These are phyloP conservation scores for Drosophila formosana DNA, from an alignment of 2,888 invertebrate species.

Conservation along the genomic window DNA sequence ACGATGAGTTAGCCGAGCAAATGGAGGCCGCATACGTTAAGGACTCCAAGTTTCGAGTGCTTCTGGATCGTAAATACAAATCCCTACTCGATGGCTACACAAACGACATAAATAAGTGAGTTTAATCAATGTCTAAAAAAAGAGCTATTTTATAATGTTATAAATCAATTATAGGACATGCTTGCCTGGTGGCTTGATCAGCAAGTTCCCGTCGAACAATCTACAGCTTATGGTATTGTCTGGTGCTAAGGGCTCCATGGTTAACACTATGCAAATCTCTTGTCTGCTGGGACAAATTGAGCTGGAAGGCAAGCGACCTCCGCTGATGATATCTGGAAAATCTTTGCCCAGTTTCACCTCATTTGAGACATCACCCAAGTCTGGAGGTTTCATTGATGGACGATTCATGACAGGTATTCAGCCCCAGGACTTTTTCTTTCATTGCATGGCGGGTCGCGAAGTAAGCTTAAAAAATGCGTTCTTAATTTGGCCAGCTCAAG, in stretches of 20 bases:
- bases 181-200: conserved; percentile 93
- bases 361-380: conserved; percentile 94
- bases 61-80: conserved; percentile 94
- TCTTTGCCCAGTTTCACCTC: conserved; percentile 96
- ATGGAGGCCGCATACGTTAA: conserved; percentile 90
- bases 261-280: conserved; percentile 99
- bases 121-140: not conserved
- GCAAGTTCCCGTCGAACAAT: conserved; percentile 96
- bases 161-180: conserved; percentile 87
- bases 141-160: not conserved
- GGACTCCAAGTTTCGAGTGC: conserved; percentile 91
- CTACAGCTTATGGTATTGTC: conserved; percentile 99
- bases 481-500: not conserved
- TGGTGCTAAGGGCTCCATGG: conserved; percentile 99
- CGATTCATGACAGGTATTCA: conserved; percentile 99
- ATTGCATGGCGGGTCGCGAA: conserved; percentile 99
- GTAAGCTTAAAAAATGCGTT: conserved; percentile 84
- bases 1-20: conserved; percentile 88
- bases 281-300: conserved; percentile 99
- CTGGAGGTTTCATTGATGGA: conserved; percentile 98
- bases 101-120: conserved; percentile 94
- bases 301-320: conserved; percentile 98
- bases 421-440: conserved; percentile 99
- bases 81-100: conserved; percentile 92
- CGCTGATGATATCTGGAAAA: conserved; percentile 94